Percentiles rank a stretch among this genome's conserved stretches.
phyloP scores from a whole-genome alignment of 2,113 vertebrate species.

The Pollachius pollachius region DNA sequence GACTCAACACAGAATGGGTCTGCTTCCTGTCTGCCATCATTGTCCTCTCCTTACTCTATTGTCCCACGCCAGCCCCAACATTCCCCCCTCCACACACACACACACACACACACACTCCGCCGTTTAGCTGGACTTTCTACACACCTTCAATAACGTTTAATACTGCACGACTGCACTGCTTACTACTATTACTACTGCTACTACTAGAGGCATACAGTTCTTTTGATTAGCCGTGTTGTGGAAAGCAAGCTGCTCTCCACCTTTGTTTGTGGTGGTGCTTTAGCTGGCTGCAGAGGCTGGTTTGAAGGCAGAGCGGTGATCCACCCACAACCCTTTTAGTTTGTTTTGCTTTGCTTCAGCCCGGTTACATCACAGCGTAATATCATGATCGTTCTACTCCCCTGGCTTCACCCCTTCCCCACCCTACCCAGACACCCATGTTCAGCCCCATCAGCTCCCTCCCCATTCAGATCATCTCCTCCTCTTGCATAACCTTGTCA shows the following conservation, averaged over 20 bases:
- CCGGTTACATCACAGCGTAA: constrained; percentile 44
- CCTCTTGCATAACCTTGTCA: neutral
- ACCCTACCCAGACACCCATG: neutral
- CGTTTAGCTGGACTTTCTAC: constrained; percentile 67
- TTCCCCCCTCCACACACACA: constrained; percentile 1
- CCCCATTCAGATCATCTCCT: too few species aligned
- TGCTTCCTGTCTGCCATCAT: constrained; percentile 6
- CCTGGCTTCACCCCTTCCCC: neutral
- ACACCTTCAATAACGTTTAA: constrained; percentile 79
- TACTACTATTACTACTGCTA: constrained; percentile 79
- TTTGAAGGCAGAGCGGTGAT: constrained; percentile 71
- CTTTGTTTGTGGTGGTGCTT: constrained; percentile 66
- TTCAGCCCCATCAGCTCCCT: neutral
- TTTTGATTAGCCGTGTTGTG: constrained; percentile 65
- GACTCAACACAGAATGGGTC: too few species aligned
- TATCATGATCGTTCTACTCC: constrained; percentile 38
- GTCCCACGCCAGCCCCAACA: constrained; percentile 34
- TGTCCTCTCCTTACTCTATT: constrained; percentile 24
- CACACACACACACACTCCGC: constrained; percentile 19
- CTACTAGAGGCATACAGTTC: constrained; percentile 50
- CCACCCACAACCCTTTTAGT: constrained; percentile 54
- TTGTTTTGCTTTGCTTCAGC: constrained; percentile 50
- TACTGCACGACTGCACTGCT: constrained; percentile 62
- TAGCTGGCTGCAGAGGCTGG: constrained; percentile 72
- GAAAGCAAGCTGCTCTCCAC: constrained; percentile 72